Base-by-base conservation (phyloP, 2,797 vertebrate genomes). In the Mus spretus region DNA sequence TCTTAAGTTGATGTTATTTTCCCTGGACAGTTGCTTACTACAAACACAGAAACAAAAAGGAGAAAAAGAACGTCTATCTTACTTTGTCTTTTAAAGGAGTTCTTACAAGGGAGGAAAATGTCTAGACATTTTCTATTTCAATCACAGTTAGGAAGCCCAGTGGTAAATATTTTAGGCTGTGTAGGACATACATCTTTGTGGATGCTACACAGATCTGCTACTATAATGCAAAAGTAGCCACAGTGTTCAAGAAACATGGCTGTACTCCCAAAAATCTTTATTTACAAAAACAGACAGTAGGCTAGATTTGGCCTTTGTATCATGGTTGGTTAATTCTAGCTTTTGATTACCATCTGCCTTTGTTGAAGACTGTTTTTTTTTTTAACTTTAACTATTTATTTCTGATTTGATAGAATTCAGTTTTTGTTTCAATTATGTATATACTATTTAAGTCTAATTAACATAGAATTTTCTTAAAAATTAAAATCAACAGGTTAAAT, bases 261-360 rank as follows among this genome's bases (percentile, higher is more conserved):
- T 79, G 14, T 61, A n/a, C 88, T 65, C 61, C 88, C 87, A 44
- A 93, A 92, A 94, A 94, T 59, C 96, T 95, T 95, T 95, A 96
- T 89, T 96, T 89, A 93, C 31, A 61, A 75, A 96, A 93, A 7
- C 7, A 88, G 2, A 13, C 37, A 63, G 12, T 80, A 65, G 61
- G 70, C 15, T 65, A n/a, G 8, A 65, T 89, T 91, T 86, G 28
- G 34, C 9, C 37, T 9, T 34, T 6, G 55, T 53, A 20, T 34
- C n/a, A 34, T 0, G 22, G 31, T 31, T 94, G 93, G 28, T 50
- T 53, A 50, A 57, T 85, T 37, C 50, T 10, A 83, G 17, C 9
- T 55, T 83, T 86, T n/a, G 12, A 57, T 77, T 63, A 24, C 26
- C 34, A 80, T 72, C 59, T 83, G 44, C 2, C 37, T 93, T 87